Evolutionary conservation across 2,797 vertebrate species (phyloP), one percentile per base, ranked within the genome.

Genomic region (Mico argentatus): DNA sequence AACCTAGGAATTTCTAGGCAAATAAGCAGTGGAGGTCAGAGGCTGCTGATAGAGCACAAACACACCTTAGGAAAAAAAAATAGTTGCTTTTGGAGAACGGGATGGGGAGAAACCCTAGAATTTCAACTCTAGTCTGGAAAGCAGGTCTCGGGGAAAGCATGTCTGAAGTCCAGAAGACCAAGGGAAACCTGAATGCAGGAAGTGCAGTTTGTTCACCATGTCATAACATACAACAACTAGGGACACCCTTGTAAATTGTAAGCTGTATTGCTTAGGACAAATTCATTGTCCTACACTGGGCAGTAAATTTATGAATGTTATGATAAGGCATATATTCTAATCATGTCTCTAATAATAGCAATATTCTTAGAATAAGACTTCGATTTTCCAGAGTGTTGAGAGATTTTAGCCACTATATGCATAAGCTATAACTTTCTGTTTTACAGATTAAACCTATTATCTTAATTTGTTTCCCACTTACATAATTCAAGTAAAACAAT

Each of bases 271-370:
- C 82, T 80, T 11, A 72, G 87, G 55, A 91, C 22, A 88, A 91
- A 94, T 95, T 88, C 52, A 83, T 87, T 75, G 81, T 83, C 96
- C 55, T 87, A 19, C 9, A 17, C n/a, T 46, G 39, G 36, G 61
- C 52, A 83, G 50, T 75, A 55, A 75, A 92, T 94, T 88, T 80
- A 94, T 59, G 61, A 64, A 72, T 50, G n/a, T 92, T 80, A 90
- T 55, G 33, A 44, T 85, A 15, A 85, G 26, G 30, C 0, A 24
- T 20, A 9, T 64, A 55, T 90, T 86, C 33, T 46, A 64, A 86
- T 80, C 1, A 22, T 11, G 1, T 39, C 19, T 75, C 17, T 50
- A 52, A 44, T 14, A 39, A 86, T n/a, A 10, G 48, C 30, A 24
- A 24, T 26, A 80, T 12, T 3, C 24, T 50, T 75, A 33, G 36